Conservation (phyloP, 2,888 invertebrate genomes). For the Drosophila koepferae region DNA sequence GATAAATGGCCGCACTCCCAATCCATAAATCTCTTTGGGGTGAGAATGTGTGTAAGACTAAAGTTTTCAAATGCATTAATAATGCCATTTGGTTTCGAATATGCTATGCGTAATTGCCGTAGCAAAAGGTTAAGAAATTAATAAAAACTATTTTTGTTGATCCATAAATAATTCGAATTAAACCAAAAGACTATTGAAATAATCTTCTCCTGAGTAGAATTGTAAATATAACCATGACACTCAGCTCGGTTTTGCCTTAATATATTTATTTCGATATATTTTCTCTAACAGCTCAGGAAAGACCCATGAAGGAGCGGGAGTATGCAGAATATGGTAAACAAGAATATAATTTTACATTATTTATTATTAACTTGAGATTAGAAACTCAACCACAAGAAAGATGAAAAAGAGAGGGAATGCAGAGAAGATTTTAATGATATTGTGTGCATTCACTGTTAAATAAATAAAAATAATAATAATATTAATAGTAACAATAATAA, state of each 20-base stretch:
- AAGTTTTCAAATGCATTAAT: conserved; percentile 60
- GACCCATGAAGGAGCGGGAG: background rate
- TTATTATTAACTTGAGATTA: background rate
- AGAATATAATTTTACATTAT: background rate
- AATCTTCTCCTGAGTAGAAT: background rate
- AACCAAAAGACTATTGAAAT: background rate
- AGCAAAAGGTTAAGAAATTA: conserved; percentile 61
- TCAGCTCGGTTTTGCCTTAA: background rate
- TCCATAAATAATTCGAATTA: conserved; percentile 13
- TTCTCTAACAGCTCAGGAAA: background rate
- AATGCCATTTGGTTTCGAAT: conserved; percentile 36
- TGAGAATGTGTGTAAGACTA: conserved; percentile 27
- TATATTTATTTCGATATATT: background rate
- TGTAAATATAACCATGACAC: background rate
- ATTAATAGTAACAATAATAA: no score
- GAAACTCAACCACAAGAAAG: no score
- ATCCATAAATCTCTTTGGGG: conserved; percentile 57
- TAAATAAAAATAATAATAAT: no score
- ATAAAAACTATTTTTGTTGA: conserved; percentile 36
- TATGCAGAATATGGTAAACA: background rate
- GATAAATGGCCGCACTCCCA: conserved; percentile 49
- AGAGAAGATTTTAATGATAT: no score
- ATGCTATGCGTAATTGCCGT: conserved; percentile 50
- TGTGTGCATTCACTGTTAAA: no score
- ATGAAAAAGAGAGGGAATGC: background rate